A percentile compares a stretch with the other conserved stretches of the same genome.
Conservation (phyloP, 1,140 invertebrate genomes). For the Heliconius himera region DNA sequence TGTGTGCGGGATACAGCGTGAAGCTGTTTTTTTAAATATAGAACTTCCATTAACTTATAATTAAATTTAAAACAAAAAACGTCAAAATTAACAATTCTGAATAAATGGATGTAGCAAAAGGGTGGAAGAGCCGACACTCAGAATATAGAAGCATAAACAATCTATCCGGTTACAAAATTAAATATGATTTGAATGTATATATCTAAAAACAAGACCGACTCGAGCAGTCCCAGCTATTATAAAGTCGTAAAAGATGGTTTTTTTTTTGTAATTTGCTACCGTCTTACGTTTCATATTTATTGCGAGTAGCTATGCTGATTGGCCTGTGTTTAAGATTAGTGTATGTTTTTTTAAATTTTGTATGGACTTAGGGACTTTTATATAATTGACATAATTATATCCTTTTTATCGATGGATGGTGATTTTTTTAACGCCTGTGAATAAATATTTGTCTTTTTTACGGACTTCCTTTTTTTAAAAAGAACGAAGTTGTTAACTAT, state of each 20-base stretch:
- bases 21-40: too few species aligned
- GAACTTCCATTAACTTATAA: too few species aligned
- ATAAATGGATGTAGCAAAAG: too few species aligned
- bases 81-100: too few species aligned
- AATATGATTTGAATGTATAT: background rate
- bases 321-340: background rate
- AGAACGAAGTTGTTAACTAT: too few species aligned
- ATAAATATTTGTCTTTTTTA: background rate
- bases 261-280: conserved; percentile 11
- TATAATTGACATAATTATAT: background rate
- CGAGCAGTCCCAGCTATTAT: background rate
- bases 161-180: background rate
- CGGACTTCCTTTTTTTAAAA: too few species aligned
- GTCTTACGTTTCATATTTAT: conserved; percentile 1
- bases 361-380: background rate
- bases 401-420: background rate
- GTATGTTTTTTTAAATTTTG: background rate
- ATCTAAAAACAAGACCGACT: background rate
- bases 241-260: conserved; percentile 8
- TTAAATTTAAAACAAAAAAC: too few species aligned
- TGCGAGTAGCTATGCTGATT: background rate
- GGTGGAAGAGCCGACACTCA: background rate
- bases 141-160: background rate
- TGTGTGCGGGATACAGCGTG: too few species aligned
- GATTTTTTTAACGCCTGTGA: background rate